phyloP scores from a whole-genome alignment of 2,888 invertebrate genomes.

The Conops quadrifasciatus region DNA sequence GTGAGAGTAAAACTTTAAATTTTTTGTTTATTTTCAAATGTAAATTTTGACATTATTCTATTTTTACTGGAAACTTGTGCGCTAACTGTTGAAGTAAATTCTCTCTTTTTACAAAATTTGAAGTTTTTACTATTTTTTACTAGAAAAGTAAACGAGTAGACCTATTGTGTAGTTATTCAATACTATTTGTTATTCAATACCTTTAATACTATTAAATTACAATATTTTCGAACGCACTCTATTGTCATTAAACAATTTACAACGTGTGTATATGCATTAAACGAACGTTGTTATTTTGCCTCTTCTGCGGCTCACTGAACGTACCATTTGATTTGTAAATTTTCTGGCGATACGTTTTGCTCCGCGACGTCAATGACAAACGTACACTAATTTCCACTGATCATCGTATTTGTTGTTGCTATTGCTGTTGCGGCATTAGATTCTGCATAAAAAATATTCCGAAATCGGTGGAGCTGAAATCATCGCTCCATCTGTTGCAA shows the following conservation, averaged over 20 bases:
- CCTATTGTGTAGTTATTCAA: too few species aligned
- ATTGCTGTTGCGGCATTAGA: neutral
- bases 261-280: too few species aligned
- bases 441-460: constrained; percentile 13
- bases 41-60: too few species aligned
- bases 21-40: too few species aligned
- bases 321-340: constrained; percentile 3
- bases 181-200: too few species aligned
- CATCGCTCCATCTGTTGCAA: constrained; percentile 10
- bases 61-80: too few species aligned
- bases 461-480: constrained; percentile 17
- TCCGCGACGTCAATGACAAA: neutral
- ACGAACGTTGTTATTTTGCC: neutral
- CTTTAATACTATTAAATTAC: too few species aligned
- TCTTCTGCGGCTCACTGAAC: neutral
- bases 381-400: neutral
- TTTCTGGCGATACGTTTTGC: neutral
- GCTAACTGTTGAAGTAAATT: too few species aligned
- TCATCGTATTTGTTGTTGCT: constrained; percentile 7
- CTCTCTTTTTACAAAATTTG: too few species aligned
- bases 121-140: too few species aligned
- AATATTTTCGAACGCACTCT: neutral
- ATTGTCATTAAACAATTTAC: neutral
- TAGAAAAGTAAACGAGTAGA: too few species aligned
- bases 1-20: too few species aligned